A percentile compares a stretch with the other conserved stretches of the same genome.
These are phyloP conservation scores for Drosophila eohydei DNA, from an alignment of 2,888 invertebrate genomes.

Conservation along the genomic window DNA sequence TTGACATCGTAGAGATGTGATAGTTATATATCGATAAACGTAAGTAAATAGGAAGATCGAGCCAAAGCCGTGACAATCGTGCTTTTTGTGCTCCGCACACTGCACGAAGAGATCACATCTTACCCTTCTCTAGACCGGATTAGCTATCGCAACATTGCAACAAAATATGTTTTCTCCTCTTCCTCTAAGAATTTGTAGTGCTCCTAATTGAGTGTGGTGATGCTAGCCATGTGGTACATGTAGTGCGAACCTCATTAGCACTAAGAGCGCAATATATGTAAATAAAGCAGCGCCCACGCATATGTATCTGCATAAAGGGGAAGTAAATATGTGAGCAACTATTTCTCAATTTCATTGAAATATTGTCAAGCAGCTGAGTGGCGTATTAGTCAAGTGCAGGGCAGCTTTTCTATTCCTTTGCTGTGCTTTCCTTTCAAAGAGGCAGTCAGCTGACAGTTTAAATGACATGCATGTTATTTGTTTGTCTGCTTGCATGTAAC, in stretches of 20 bases:
- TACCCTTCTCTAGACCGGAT: neutral
- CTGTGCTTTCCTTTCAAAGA: constrained; percentile 26
- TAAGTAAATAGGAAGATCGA: neutral
- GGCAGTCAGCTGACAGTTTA: constrained; percentile 56
- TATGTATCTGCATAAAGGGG: constrained; percentile 2
- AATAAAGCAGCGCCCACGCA: constrained; percentile 6
- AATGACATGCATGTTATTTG: constrained; percentile 66
- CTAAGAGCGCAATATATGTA: neutral
- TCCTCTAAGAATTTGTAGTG: constrained; percentile 14
- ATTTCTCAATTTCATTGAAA: constrained; percentile 70
- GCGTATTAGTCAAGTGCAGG: constrained; percentile 68
- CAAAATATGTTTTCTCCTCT: neutral
- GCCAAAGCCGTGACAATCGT: neutral
- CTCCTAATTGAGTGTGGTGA: constrained; percentile 26
- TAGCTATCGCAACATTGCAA: constrained; percentile 9
- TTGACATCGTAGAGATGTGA: neutral
- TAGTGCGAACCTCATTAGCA: constrained; percentile 13
- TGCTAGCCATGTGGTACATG: neutral
- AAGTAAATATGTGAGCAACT: constrained; percentile 48
- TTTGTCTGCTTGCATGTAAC: constrained; percentile 18
- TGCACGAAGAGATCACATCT: neutral
- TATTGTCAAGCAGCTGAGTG: constrained; percentile 63
- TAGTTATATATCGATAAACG: neutral
- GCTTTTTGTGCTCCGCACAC: neutral
- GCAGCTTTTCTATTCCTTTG: constrained; percentile 21